Evolutionary conservation across 2,113 vertebrate genomes (phyloP).

Genomic region (Cynoglossus semilaevis): DNA sequence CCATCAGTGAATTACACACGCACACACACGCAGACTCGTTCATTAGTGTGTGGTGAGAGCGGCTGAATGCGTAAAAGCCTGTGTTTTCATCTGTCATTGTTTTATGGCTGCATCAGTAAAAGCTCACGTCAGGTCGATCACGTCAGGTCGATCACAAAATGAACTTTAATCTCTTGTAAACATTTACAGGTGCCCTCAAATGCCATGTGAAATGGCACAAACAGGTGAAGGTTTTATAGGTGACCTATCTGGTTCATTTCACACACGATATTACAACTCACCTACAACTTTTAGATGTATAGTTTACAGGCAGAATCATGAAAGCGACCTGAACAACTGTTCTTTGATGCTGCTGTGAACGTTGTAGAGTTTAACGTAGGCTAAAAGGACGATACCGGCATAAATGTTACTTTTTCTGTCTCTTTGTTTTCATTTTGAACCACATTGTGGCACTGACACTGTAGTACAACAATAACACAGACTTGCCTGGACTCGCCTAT

Average conservation of each 20-base stretch:
- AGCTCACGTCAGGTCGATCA: slow-evolving; percentile 25
- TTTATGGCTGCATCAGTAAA: slow-evolving; percentile 44
- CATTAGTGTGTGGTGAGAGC: slow-evolving; percentile 1
- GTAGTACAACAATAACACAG: no score
- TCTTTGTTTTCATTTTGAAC: no score
- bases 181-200: slow-evolving; percentile 48
- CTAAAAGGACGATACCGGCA: no score
- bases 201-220: slow-evolving; percentile 3
- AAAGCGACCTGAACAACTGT: no score
- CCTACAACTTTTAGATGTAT: no score
- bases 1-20: background rate
- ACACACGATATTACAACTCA: no score
- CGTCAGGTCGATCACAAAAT: slow-evolving; percentile 26
- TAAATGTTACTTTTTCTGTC: no score
- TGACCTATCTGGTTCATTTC: background rate
- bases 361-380: no score
- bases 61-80: slow-evolving; percentile 7
- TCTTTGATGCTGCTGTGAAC: no score
- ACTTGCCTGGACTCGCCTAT: no score
- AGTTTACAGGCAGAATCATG: no score
- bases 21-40: background rate
- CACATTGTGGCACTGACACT: no score
- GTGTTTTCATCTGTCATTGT: slow-evolving; percentile 17
- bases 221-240: slow-evolving; percentile 4
- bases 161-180: slow-evolving; percentile 60